Base-by-base conservation (phyloP, 2,797 vertebrate genomes). In the Sebastes minor region DNA sequence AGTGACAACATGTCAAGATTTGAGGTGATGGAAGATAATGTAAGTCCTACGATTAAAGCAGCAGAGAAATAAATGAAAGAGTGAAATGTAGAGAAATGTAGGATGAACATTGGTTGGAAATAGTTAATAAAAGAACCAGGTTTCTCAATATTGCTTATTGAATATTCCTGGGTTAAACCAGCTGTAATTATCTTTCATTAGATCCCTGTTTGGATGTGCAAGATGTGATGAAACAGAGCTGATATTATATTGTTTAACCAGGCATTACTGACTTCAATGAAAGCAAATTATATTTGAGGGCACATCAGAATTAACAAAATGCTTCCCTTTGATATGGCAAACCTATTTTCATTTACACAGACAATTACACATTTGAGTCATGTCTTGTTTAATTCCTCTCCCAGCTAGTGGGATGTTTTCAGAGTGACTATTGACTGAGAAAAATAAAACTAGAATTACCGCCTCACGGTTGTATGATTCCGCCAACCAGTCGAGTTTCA, bases 151-250 rank as follows among this genome's bases (percentile, higher is more conserved):
- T 6, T 70, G 11, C 18, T 35, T 35, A 16, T 4, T 74, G 18
- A 42, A 78, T 69, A 83, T 66, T 72, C 27, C 14, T 16, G 2
- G 9, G 22, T 78, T 67, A 67, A 80, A 22, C 27, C 49, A 46
- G 20, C 71, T 80, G 71, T 85, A 16, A 79, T 87, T 46, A 52
- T 38, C 22, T 71, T 71, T 80, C 18, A 84, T 77, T 69, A 77
- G 78, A 87, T 66, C 4, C 1, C 2, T 46, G 16, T 53, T 49
- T 59, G 23, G 23, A 56, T 56, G 14, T 35, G 55, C 3, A 46
- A 20, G 25, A 65, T 56, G 8, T 27, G 35, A 71, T 73, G 42
- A 69, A 57, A 62, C 6, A 0, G 7, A 65, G 35, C 18, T 53
- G 13, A 71, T 78, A 22, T 46, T 8, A 46, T 46, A 46, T 46